These are phyloP conservation scores for Drosophila macrospina DNA, from an alignment of 2,888 invertebrate species.

Conservation along the genomic window DNA sequence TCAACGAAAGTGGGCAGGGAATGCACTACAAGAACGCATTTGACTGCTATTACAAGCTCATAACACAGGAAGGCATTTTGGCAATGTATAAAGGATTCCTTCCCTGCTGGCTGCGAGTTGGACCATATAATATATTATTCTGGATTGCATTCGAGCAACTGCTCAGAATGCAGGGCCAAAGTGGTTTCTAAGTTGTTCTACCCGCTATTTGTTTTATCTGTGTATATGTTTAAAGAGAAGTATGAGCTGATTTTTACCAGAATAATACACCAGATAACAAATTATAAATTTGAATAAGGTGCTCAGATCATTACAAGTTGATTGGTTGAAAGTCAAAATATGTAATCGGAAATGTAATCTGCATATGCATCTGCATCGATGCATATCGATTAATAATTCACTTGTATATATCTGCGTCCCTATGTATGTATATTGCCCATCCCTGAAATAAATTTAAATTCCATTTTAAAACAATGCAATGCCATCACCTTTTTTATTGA, in stretches of 20 bases:
- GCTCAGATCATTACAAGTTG: neutral
- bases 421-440: neutral
- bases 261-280: neutral
- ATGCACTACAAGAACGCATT: conserved; percentile 19
- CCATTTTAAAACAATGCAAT: conserved; percentile 31
- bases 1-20: conserved; percentile 13
- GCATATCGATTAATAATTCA: conserved; percentile 6
- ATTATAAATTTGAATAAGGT: neutral
- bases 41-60: conserved; percentile 34
- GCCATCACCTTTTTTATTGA: conserved; percentile 23
- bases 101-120: conserved; percentile 39
- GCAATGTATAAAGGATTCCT: conserved; percentile 35
- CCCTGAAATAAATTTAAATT: conserved; percentile 20
- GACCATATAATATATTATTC: conserved; percentile 30
- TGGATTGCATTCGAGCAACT: conserved; percentile 36
- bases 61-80: conserved; percentile 16
- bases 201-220: neutral
- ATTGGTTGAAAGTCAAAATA: neutral
- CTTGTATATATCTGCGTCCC: neutral
- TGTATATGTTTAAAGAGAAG: neutral
- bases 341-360: neutral
- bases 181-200: conserved; percentile 11
- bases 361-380: conserved; percentile 12
- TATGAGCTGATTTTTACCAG: neutral
- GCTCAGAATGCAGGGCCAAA: conserved; percentile 9